phyloP scores from a whole-genome alignment of 2,797 vertebrate species.

The Pogonophryne albipinna region DNA sequence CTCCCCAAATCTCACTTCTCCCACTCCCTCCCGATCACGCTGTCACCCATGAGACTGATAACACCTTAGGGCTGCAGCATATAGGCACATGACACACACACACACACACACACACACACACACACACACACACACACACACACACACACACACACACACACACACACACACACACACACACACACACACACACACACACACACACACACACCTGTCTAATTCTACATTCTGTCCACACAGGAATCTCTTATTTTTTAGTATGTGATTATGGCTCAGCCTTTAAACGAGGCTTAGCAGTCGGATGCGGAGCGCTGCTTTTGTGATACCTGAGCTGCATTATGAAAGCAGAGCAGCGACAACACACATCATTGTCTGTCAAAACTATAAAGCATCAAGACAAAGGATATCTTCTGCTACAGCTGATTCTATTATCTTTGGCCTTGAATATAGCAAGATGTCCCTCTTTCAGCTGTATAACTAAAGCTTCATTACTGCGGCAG shows the following conservation, averaged over 20 bases:
- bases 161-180: conserved; percentile 21
- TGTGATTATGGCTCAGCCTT: conserved; percentile 46
- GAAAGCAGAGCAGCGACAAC: conserved; percentile 48
- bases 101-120: conserved; percentile 24
- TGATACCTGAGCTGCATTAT: conserved; percentile 60
- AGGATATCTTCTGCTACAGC: conserved; percentile 47
- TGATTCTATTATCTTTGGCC: conserved; percentile 52
- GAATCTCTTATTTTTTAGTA: conserved; percentile 20
- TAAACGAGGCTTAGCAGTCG: conserved; percentile 55
- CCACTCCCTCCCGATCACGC: conserved; percentile 53
- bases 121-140: neutral
- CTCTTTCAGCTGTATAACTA: conserved; percentile 49
- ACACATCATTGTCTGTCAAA: conserved; percentile 55
- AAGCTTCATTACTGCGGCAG: conserved; percentile 62
- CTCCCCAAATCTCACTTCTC: conserved; percentile 60
- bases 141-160: conserved; percentile 7
- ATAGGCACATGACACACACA: conserved; percentile 37
- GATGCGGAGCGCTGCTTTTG: conserved; percentile 62
- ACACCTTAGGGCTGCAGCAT: conserved; percentile 54
- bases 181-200: neutral
- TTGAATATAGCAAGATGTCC: conserved; percentile 51
- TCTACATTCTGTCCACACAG: conserved; percentile 13
- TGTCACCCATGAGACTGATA: conserved; percentile 60
- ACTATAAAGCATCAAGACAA: conserved; percentile 57
- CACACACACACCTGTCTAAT: conserved; percentile 14